phyloP scores from a whole-genome alignment of 1,140 invertebrate species.

The Dinoponera quadriceps region DNA sequence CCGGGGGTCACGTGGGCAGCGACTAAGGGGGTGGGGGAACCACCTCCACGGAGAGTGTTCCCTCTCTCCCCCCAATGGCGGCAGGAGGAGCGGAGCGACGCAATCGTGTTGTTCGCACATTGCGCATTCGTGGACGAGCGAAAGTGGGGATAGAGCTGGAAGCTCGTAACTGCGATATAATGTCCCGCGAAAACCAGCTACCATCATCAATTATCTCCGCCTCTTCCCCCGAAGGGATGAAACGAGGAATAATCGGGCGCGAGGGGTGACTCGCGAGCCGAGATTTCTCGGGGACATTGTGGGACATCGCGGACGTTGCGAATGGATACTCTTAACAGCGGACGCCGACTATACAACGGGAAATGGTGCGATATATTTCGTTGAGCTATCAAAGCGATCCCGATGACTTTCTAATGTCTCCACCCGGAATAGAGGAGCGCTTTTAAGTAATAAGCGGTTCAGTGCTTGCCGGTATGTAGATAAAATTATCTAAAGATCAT shows the following conservation, averaged over 20 bases:
- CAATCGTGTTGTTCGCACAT: constrained; percentile 26
- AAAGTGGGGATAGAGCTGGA: constrained; percentile 12
- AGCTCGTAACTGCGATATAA: constrained; percentile 77
- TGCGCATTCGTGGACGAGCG: constrained; percentile 36
- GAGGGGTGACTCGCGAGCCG: background rate
- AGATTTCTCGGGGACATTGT: constrained; percentile 38
- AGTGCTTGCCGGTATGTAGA: no score
- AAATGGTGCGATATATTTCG: no score
- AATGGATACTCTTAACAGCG: background rate
- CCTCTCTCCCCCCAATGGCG: constrained; percentile 38
- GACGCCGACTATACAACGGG: no score
- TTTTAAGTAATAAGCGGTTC: no score
- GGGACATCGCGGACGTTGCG: background rate
- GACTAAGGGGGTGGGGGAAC: constrained; percentile 56
- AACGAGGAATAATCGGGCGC: constrained; percentile 49
- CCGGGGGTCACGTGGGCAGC: constrained; percentile 45
- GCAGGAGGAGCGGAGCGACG: constrained; percentile 15
- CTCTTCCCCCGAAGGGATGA: constrained; percentile 50
- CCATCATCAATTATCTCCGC: constrained; percentile 79
- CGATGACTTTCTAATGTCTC: no score
- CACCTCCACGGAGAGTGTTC: constrained; percentile 20
- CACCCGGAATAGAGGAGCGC: no score
- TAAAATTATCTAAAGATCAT: no score
- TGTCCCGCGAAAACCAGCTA: constrained; percentile 73
- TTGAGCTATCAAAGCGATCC: no score